Percentiles rank a stretch among this genome's conserved stretches.
Evolutionary conservation across 2,113 vertebrate genomes (phyloP).

Genomic region (Rhinopithecus roxellana): DNA sequence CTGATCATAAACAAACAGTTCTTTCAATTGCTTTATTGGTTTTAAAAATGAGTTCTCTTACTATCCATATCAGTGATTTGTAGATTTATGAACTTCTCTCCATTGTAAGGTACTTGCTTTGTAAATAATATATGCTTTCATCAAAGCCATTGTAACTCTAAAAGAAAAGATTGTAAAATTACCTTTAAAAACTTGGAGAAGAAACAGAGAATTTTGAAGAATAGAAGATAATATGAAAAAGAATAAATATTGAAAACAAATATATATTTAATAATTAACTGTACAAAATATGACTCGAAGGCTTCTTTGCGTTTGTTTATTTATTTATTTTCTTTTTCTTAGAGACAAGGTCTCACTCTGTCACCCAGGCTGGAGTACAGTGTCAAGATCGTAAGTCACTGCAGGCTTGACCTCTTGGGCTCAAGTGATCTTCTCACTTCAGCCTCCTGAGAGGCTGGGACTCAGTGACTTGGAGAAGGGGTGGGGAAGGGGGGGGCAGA

Average conservation of each 20-base stretch:
- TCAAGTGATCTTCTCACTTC: too few relatives aligned
- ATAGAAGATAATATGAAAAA: neutral
- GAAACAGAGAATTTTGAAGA: neutral
- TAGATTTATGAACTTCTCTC: neutral
- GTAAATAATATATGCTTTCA: neutral
- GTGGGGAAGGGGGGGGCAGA: fast-evolving
- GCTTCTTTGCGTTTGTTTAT: neutral
- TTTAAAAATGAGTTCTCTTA: neutral
- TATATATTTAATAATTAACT: neutral
- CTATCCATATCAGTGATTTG: neutral
- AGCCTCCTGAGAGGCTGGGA: too few relatives aligned
- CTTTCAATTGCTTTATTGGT: neutral
- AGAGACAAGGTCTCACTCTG: too few relatives aligned
- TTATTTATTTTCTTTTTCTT: too few relatives aligned
- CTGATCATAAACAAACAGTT: neutral
- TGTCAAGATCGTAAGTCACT: too few relatives aligned
- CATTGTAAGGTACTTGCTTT: neutral
- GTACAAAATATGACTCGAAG: neutral
- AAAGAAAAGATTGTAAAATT: neutral
- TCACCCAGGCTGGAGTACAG: too few relatives aligned
- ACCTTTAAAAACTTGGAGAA: neutral
- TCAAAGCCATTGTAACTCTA: constrained; percentile 13
- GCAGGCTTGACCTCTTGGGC: too few relatives aligned
- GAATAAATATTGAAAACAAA: neutral
- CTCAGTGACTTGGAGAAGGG: too few relatives aligned